A percentile compares a stretch with the other conserved stretches of the same genome.
phyloP scores from a whole-genome alignment of 2,888 invertebrate genomes.

The Leptinotarsa juncta region DNA sequence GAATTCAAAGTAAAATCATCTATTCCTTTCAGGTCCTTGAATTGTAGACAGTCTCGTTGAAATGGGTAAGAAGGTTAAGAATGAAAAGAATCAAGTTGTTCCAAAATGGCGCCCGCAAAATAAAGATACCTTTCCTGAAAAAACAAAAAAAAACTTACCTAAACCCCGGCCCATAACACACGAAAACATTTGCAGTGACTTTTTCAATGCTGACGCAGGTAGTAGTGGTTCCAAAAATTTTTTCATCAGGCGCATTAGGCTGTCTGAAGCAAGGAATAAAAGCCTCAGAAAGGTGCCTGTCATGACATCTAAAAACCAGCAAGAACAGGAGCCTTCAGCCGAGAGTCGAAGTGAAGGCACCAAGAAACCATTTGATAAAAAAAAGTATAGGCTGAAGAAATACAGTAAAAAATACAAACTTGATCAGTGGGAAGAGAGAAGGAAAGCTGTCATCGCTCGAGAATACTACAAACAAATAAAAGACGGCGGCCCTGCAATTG shows the following conservation, averaged over 20 bases:
- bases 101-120: constrained; percentile 34
- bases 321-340: neutral
- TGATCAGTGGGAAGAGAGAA: constrained; percentile 75
- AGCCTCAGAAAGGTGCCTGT: neutral
- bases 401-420: constrained; percentile 79
- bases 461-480: constrained; percentile 72
- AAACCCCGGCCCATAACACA: constrained; percentile 22
- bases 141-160: constrained; percentile 18
- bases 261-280: neutral
- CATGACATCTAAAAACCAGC: neutral
- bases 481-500: constrained; percentile 63
- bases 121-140: constrained; percentile 40
- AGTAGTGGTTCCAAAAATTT: constrained; percentile 31
- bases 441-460: constrained; percentile 70
- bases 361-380: constrained; percentile 77
- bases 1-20: constrained; percentile 18
- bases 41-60: constrained; percentile 25
- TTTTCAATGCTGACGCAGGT: constrained; percentile 26
- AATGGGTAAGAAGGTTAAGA: constrained; percentile 31
- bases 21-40: constrained; percentile 29
- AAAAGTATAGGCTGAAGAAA: constrained; percentile 74
- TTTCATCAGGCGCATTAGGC: constrained; percentile 24
- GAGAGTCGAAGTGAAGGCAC: neutral
- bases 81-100: constrained; percentile 23
- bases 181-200: constrained; percentile 26